Percentiles rank a stretch among this genome's conserved stretches.
Evolutionary conservation across 2,888 invertebrate genomes (phyloP).

Genomic region (Noctua pronuba): DNA sequence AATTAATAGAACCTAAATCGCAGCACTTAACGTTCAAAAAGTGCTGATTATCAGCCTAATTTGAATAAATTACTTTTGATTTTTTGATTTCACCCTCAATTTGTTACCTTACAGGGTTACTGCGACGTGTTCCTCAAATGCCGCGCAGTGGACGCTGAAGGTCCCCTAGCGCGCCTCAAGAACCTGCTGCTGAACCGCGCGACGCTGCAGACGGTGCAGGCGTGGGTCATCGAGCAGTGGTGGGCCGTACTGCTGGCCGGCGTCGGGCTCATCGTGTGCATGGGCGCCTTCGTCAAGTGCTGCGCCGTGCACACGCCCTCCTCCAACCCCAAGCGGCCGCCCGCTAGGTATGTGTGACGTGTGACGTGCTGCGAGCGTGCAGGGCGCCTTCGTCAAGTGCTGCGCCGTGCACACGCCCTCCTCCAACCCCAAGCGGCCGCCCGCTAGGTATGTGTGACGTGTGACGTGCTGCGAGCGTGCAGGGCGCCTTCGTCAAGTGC

Average conservation of each 20-base stretch:
- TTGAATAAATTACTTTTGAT: too few relatives aligned
- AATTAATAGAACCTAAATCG: too few relatives aligned
- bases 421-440: too few relatives aligned
- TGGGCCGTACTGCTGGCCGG: conserved; percentile 98
- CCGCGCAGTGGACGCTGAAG: conserved; percentile 99
- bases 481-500: too few relatives aligned
- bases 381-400: too few relatives aligned
- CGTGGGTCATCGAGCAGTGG: conserved; percentile 99
- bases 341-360: conserved; percentile 92
- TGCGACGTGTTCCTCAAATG: conserved; percentile 99
- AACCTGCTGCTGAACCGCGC: conserved; percentile 98
- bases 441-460: too few relatives aligned
- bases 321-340: conserved; percentile 99
- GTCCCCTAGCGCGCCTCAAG: conserved; percentile 98
- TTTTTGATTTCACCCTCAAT: not conserved
- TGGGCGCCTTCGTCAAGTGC: conserved; percentile 99
- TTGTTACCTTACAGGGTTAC: conserved; percentile 93
- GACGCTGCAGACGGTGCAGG: conserved; percentile 96
- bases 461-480: too few relatives aligned
- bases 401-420: too few relatives aligned
- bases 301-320: conserved; percentile 99
- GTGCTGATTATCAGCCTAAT: not conserved
- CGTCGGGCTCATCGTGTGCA: conserved; percentile 97
- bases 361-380: not conserved
- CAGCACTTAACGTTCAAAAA: not conserved